phyloP scores from a whole-genome alignment of 2,888 invertebrate genomes.

The Pandemis heparana region DNA sequence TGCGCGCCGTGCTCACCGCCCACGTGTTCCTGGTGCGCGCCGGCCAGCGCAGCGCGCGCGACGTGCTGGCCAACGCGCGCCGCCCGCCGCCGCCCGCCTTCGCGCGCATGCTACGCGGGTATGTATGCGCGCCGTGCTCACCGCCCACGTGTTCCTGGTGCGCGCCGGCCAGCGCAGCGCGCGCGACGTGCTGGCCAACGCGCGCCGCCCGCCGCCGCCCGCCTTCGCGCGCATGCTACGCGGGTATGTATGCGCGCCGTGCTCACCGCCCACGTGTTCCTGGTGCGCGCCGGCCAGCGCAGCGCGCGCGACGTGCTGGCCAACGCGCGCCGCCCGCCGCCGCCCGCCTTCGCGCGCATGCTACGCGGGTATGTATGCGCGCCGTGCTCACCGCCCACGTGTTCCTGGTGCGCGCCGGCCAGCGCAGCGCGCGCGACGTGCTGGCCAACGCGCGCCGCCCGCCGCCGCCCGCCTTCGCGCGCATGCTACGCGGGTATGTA shows the following conservation, averaged over 20 bases:
- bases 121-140: slow-evolving; percentile 93
- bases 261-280: too few relatives aligned
- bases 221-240: slow-evolving; percentile 86
- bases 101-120: slow-evolving; percentile 82
- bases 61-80: slow-evolving; percentile 93
- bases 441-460: too few relatives aligned
- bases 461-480: too few relatives aligned
- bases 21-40: slow-evolving; percentile 97
- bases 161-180: slow-evolving; percentile 93
- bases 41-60: slow-evolving; percentile 91
- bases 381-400: too few relatives aligned
- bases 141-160: slow-evolving; percentile 97
- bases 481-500: too few relatives aligned
- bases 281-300: too few relatives aligned
- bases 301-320: too few relatives aligned
- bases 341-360: too few relatives aligned
- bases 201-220: slow-evolving; percentile 87
- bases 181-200: slow-evolving; percentile 93
- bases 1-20: slow-evolving; percentile 95
- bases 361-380: too few relatives aligned
- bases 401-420: too few relatives aligned
- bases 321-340: too few relatives aligned
- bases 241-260: slow-evolving; percentile 88
- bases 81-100: slow-evolving; percentile 88
- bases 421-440: too few relatives aligned